Base-by-base conservation (phyloP, 2,888 invertebrate genomes). In the Argynnis bischoffii region DNA sequence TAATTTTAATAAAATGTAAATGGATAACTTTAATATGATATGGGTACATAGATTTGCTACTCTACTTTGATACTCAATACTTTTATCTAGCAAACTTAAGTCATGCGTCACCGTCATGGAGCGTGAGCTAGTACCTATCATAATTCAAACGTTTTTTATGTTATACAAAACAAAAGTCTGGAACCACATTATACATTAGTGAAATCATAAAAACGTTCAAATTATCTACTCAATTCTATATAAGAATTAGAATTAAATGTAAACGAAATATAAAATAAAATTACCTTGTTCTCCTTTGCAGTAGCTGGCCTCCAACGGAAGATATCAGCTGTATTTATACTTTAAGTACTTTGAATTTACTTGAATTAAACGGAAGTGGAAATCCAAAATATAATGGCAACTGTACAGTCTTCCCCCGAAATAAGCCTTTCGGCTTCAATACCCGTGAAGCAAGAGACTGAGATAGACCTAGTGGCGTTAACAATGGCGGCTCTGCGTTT, bases 401-500 rank as follows among this genome's bases (percentile, higher is more conserved):
- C 89, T 63, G 85, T 92, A 53, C 91, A 91, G 80, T 78, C 84
- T 63, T 79, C 83, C 55, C 81, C 84, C 50, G 89, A 89, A 67
- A 82, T 89, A 68, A 89, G 76, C 70, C 84, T 91, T 59, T 75
- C 87, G 50, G 77, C 85, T 26, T 76, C 89, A 41, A 77, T 89
- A 26, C 80, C 87, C 0, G 84, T 83, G 55, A 80, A 79, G 47
- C 85, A 89, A 74, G 87, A 89, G 18, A 80, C 86, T 55, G 88
- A 90, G 41, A 78, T 93, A 67, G 88, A 89, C 73, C 76, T 91
- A 50, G 77, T 93, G 78, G 88, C 93, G 31, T 75, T 93, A 0
- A 91, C 93, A 3, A 89, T 93, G 90, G 89, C 93, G 6, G 93
- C 93, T 6, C 82, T 93, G 21, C 88, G 91, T 6, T 81, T 93